phyloP scores from a whole-genome alignment of 2,888 invertebrate species.

The Seira musarum region DNA sequence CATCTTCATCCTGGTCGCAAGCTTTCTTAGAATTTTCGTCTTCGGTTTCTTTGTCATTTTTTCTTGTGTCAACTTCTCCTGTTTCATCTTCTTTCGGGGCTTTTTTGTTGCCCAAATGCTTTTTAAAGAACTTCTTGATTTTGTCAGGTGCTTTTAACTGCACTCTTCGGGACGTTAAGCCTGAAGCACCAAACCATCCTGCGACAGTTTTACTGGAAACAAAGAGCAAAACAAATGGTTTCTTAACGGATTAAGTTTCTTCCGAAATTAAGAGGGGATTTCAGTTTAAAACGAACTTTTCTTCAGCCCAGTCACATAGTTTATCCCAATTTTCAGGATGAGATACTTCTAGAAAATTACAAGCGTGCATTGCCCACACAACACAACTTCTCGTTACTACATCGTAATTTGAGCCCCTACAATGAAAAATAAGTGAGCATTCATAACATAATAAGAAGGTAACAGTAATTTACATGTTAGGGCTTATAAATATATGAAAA shows the following conservation, averaged over 20 bases:
- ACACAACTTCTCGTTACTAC: constrained; percentile 65
- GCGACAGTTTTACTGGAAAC: constrained; percentile 60
- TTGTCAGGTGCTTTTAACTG: constrained; percentile 56
- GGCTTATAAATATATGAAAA: too few relatives aligned
- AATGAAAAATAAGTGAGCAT: not conserved
- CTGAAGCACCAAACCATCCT: constrained; percentile 58
- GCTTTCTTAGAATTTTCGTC: not conserved
- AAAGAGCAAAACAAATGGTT: not conserved
- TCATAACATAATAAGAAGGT: too few relatives aligned
- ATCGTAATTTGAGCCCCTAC: constrained; percentile 64
- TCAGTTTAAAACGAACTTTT: constrained; percentile 46
- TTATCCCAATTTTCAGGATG: constrained; percentile 66
- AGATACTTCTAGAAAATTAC: constrained; percentile 59
- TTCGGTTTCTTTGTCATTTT: constrained; percentile 3
- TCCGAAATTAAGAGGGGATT: too few relatives aligned
- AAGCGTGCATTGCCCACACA: constrained; percentile 61
- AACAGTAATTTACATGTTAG: not conserved
- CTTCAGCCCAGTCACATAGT: constrained; percentile 63
- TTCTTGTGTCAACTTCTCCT: not conserved
- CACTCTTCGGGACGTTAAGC: constrained; percentile 54
- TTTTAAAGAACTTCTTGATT: constrained; percentile 54
- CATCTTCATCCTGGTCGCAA: not conserved
- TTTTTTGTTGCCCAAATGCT: constrained; percentile 30
- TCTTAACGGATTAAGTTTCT: not conserved
- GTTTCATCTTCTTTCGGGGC: not conserved